Conservation (phyloP, 1,140 invertebrate genomes). For the Conus ventricosus region DNA sequence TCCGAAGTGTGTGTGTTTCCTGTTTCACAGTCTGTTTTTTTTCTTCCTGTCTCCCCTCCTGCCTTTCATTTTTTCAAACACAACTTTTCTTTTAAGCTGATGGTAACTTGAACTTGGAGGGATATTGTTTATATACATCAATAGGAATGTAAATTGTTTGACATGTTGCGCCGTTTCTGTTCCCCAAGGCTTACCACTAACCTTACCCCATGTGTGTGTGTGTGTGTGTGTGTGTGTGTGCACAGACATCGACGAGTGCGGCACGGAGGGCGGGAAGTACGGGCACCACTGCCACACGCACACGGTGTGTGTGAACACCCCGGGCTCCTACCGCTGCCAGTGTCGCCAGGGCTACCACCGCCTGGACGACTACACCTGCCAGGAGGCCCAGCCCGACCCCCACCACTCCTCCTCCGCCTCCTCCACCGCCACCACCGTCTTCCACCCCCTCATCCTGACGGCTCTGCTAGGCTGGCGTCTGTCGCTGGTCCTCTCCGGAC, state of each 20-base stretch:
- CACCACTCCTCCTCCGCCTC: conserved; percentile 25
- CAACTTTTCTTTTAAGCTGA: no score
- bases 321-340: conserved; percentile 70
- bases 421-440: conserved; percentile 6
- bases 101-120: no score
- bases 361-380: conserved; percentile 61
- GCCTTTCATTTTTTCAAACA: no score
- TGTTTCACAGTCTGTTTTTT: no score
- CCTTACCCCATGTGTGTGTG: no score
- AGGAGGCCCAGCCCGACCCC: conserved; percentile 48
- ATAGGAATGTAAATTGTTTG: no score
- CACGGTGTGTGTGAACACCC: conserved; percentile 77
- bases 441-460: not conserved
- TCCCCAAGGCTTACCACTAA: no score
- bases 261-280: conserved; percentile 57
- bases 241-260: conserved; percentile 72
- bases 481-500: not conserved
- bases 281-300: conserved; percentile 83
- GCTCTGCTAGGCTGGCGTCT: not conserved
- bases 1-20: no score
- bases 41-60: no score
- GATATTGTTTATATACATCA: no score
- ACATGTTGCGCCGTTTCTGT: no score
- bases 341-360: conserved; percentile 64
- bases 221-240: not conserved